Base-by-base conservation (phyloP, 2,113 vertebrate genomes). In the Oncorhynchus masou region DNA sequence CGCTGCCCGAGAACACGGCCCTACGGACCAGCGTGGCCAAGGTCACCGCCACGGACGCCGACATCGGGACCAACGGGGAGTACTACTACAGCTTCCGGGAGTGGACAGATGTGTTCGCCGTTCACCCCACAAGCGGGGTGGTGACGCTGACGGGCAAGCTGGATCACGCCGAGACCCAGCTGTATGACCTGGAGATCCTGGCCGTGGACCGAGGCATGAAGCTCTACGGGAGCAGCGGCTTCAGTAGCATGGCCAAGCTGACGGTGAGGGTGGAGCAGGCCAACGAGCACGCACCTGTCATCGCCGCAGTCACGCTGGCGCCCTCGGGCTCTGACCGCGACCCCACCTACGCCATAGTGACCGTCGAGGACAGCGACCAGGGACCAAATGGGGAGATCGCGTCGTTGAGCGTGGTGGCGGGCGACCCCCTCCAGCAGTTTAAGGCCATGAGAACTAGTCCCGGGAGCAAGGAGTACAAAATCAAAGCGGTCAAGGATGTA, bases 31-130 rank as follows among this genome's bases (percentile, higher is more conserved):
- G 97, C 22, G 93, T 99, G 0, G 95, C 96, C 0, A 96, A 93
- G 83, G 96, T 99, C 81, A 97, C 93, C 1, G 98, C 98, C 6
- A 99, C 98, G 0, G 98, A 99, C 72, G 98, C 98, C 1, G 98
- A 99, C 73, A 97, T 98, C 64, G 98, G 98, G 88, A 99, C 98
- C 25, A 99, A 99, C 19, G 98, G 98, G 78, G 96, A 99, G 34
- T 99, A 99, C 90, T 99, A 99, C 91, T 99, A 98, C 66, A 98
- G 97, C 79, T 99, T 99, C 85, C 95, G 95, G 85, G 96, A 98
- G 73, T 95, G 96, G 92, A 99, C 97, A 0, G 97, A 98, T 88
- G 90, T 95, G 91, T 99, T 99, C 88, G 96, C 97, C 0, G 96
- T 99, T 83, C 98, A 99, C 78, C 97, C 98, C 7, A 98, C 96